Evolutionary conservation across 2,113 vertebrate species (phyloP).

Genomic region (Trematomus loennbergii): DNA sequence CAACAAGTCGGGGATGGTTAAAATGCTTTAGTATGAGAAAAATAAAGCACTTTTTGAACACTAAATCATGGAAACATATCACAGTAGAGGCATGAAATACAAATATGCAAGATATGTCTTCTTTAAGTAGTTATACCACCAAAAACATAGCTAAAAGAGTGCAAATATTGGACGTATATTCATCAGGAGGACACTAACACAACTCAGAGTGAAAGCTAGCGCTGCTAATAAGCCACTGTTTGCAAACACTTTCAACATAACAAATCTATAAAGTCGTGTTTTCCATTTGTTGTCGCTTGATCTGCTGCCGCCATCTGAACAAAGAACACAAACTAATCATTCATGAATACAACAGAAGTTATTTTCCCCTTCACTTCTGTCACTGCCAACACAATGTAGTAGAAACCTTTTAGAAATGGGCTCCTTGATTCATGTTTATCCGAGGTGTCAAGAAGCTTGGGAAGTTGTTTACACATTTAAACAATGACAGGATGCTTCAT

Average conservation of each 20-base stretch:
- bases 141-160: background rate
- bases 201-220: background rate
- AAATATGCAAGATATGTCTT: no score
- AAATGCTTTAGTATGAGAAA: no score
- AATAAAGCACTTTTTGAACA: no score
- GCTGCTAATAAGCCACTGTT: background rate
- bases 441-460: slow-evolving; percentile 41
- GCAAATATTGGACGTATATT: background rate
- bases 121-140: background rate
- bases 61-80: no score
- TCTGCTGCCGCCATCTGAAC: background rate
- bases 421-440: slow-evolving; percentile 45
- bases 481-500: slow-evolving; percentile 69
- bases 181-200: background rate
- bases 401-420: slow-evolving; percentile 2
- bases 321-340: background rate
- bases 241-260: background rate
- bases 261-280: background rate
- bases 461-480: slow-evolving; percentile 54
- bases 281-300: background rate
- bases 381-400: slow-evolving; percentile 17
- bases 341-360: background rate
- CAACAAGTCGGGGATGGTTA: no score
- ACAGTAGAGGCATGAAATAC: no score
- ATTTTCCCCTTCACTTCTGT: slow-evolving; percentile 13